Evolutionary conservation across 1,140 invertebrate genomes (phyloP).

Genomic region (Eupristina koningsbergeri): DNA sequence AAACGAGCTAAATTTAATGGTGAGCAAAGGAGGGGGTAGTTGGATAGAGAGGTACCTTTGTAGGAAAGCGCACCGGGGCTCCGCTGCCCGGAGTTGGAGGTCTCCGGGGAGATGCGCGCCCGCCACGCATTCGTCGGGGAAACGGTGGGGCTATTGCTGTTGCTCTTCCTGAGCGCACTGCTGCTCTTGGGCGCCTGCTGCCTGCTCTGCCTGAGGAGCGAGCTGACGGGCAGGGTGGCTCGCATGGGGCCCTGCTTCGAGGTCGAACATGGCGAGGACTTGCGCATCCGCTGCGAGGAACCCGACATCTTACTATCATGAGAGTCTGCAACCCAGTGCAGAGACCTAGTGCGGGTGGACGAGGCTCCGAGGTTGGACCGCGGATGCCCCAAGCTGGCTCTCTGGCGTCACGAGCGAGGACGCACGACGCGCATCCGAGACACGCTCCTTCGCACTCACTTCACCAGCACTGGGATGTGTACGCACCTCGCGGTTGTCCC

Average conservation of each 20-base stretch:
- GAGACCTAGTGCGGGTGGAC: background rate
- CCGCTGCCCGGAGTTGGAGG: conserved; percentile 79
- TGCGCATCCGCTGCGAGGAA: conserved; percentile 76
- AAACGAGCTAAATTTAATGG: background rate
- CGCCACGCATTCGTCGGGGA: conserved; percentile 79
- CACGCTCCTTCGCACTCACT: conserved; percentile 15
- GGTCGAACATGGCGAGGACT: conserved; percentile 79
- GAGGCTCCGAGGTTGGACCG: background rate
- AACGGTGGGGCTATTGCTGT: conserved; percentile 77
- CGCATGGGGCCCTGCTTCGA: conserved; percentile 82
- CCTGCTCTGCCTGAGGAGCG: conserved; percentile 77
- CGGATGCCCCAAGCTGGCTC: background rate
- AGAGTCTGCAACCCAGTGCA: background rate
- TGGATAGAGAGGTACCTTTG: conserved; percentile 75
- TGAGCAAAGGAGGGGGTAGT: no score
- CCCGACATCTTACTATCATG: conserved; percentile 75
- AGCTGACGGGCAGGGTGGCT: conserved; percentile 82
- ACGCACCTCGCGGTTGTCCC: background rate
- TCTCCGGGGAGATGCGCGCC: conserved; percentile 78
- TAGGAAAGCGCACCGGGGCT: conserved; percentile 82
- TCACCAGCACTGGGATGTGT: background rate
- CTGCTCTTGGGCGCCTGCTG: conserved; percentile 47
- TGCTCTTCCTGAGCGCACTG: conserved; percentile 69
- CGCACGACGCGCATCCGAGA: conserved; percentile 2
- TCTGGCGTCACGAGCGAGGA: background rate